Base-by-base conservation (phyloP, 1,140 invertebrate genomes). In the Proales similis region DNA sequence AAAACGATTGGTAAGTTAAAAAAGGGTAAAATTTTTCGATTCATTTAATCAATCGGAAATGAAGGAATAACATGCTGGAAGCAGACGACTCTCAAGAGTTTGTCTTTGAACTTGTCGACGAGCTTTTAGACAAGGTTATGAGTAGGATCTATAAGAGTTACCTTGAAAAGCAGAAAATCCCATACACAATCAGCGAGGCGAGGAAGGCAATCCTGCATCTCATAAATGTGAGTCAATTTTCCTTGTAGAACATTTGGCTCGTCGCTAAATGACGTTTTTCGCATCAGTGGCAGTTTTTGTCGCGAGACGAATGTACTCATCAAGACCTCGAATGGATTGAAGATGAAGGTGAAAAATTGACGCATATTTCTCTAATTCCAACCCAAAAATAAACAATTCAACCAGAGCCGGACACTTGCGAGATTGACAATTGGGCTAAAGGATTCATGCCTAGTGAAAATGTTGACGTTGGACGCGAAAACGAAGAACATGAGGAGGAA, bases 341-440 rank as follows among this genome's bases (percentile, higher is more conserved):
- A 64, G 72, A 74, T 68, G 70, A 70, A 67, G 73, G 72, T 73
- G 53, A 39, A 4, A 33, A 17, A 30, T 63, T 39, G 3, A 33
- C 24, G n/a, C 17, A 48, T 29, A 12, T 0, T 63, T 30, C 19
- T 12, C 12, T 26, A 12, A 14, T 9, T 51, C 14, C 7, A 51
- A 49, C 2, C 5, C n/a, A n/a, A n/a, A n/a, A 5, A 2, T 12
- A 7, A 48, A 22, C 38, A 24, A 1, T 29, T 53, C n/a, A 60
- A 61, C 11, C 63, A 73, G 74, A 75, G 48, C 74, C 74, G 36
- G 68, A 70, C 32, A 69, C 74, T 45, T 71, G 71, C 9, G 65
- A 65, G 2, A 73, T 73, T 24, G 74, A 75, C 64, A 74, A 72
- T 51, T 75, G 74, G 73, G 74, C 72, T 6, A 72, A 75, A 62